Conservation (phyloP, 2,113 vertebrate species). For the Gopherus evgoodei region DNA sequence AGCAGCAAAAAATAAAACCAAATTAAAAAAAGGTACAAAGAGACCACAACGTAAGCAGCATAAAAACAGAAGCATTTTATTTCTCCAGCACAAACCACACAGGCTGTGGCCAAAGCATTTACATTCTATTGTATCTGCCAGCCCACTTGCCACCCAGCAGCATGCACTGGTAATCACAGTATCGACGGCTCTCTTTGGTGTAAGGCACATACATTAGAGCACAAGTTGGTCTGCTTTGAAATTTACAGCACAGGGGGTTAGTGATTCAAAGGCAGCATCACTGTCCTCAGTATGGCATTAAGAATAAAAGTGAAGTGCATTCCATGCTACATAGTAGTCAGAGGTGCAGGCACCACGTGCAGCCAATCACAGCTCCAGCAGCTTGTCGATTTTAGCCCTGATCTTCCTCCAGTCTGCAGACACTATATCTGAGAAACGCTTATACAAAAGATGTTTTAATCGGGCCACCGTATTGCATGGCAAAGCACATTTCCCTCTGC, state of each 20-base stretch:
- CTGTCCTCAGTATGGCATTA: not conserved
- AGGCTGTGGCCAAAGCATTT: not conserved
- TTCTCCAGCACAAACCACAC: not conserved
- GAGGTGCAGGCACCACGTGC: not conserved
- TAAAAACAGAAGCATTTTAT: not conserved
- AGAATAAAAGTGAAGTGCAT: not conserved
- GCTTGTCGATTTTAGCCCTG: not conserved
- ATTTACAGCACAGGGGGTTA: fast-evolving
- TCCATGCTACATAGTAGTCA: fast-evolving
- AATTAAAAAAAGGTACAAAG: not conserved
- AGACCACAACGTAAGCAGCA: not conserved
- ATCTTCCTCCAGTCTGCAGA: not conserved
- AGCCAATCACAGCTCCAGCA: not conserved
- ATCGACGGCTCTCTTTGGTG: not conserved
- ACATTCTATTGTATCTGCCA: not conserved
- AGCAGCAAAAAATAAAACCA: not conserved
- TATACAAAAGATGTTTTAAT: not conserved
- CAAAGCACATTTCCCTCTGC: not conserved
- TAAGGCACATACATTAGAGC: fast-evolving
- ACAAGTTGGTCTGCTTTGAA: not conserved
- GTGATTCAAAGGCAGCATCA: not conserved
- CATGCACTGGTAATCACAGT: fast-evolving
- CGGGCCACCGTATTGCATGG: not conserved
- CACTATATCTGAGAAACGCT: not conserved
- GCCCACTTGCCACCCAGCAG: not conserved